Conservation (phyloP, 1,140 invertebrate species). For the Schmidtea mediterranea region DNA sequence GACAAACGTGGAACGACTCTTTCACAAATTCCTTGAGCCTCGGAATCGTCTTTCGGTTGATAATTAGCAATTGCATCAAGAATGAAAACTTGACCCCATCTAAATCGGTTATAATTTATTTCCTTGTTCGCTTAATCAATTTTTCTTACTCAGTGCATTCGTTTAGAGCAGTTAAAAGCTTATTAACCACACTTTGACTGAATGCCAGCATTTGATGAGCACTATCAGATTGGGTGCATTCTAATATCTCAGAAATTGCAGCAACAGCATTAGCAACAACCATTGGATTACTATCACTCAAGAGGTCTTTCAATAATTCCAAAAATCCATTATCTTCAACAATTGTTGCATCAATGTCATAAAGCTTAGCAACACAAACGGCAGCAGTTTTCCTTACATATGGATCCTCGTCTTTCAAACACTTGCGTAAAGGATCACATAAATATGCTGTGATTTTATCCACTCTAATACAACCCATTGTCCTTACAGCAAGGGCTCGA, state of each 20-base stretch:
- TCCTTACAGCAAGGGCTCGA: conserved; percentile 79
- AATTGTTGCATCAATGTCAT: conserved; percentile 86
- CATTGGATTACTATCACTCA: conserved; percentile 99
- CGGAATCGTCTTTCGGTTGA: conserved; percentile 75
- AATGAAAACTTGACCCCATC: conserved; percentile 90
- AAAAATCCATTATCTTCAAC: conserved; percentile 95
- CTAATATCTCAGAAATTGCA: conserved; percentile 89
- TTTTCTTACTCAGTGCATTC: conserved; percentile 61
- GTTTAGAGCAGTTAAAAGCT: conserved; percentile 82
- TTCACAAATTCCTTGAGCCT: conserved; percentile 94
- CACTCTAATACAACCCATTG: conserved; percentile 97
- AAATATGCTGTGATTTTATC: conserved; percentile 99
- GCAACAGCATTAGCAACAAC: conserved; percentile 93
- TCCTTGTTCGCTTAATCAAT: not conserved
- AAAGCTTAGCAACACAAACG: conserved; percentile 91
- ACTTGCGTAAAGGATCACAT: conserved; percentile 88
- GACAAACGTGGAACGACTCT: conserved; percentile 82
- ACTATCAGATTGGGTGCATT: conserved; percentile 48
- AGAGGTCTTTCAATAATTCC: conserved; percentile 74
- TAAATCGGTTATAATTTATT: conserved; percentile 9
- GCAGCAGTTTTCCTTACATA: conserved; percentile 97
- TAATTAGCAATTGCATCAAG: conserved; percentile 90
- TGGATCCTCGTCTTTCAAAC: conserved; percentile 82
- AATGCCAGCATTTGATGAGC: conserved; percentile 76
- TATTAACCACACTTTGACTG: conserved; percentile 89